phyloP scores from a whole-genome alignment of 2,113 vertebrate species.

The Microcebus griseorufus region DNA sequence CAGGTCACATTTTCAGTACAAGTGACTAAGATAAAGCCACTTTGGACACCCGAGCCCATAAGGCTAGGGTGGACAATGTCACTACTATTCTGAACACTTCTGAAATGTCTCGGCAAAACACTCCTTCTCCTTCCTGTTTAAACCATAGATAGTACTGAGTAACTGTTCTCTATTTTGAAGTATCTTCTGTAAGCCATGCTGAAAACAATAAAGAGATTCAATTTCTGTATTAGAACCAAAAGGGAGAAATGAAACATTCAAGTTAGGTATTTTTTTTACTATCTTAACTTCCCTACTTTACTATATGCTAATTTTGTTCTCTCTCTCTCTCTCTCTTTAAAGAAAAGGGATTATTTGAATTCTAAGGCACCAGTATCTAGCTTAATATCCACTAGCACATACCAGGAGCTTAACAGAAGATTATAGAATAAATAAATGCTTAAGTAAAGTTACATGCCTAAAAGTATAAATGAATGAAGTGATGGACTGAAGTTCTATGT shows the following conservation, averaged over 20 bases:
- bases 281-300: background rate
- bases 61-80: background rate
- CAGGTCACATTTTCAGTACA: background rate
- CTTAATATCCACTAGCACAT: background rate
- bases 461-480: background rate
- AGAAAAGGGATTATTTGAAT: background rate
- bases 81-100: background rate
- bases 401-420: background rate
- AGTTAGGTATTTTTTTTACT: background rate
- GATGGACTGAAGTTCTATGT: background rate
- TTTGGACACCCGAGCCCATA: background rate
- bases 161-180: background rate
- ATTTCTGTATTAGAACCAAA: background rate
- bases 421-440: background rate
- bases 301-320: background rate
- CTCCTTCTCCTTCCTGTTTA: background rate
- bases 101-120: background rate
- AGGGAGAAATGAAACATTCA: background rate
- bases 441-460: background rate
- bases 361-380: background rate
- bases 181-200: background rate
- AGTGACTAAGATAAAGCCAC: background rate
- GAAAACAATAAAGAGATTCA: background rate
- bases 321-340: background rate
- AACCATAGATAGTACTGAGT: background rate